Evolutionary conservation across 2,113 vertebrate species (phyloP).

Genomic region (Maccullochella peelii): DNA sequence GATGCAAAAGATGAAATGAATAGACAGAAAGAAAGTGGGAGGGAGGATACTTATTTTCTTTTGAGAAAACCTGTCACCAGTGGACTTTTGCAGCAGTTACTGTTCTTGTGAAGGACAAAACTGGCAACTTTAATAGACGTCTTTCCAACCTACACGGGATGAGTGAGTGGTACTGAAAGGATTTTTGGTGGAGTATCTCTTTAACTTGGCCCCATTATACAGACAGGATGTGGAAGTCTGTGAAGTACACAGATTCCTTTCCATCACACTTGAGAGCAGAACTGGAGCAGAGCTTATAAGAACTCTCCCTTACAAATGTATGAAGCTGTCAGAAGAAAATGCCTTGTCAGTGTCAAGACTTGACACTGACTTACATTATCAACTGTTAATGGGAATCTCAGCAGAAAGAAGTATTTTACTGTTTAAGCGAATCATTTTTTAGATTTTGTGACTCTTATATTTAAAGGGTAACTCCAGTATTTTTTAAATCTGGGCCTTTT

Average conservation of each 20-base stretch:
- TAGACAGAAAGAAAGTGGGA: background rate
- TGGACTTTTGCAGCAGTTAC: background rate
- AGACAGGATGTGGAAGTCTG: background rate
- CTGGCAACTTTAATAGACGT: background rate
- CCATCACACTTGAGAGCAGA: background rate
- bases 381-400: background rate
- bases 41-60: background rate
- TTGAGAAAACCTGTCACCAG: background rate
- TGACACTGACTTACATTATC: background rate
- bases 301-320: background rate
- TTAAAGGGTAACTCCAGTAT: no score
- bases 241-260: slow-evolving; percentile 5
- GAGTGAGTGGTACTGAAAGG: background rate
- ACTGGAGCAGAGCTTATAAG: background rate
- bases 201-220: background rate
- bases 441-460: background rate
- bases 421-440: background rate
- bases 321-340: background rate
- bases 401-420: background rate
- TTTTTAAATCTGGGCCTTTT: no score
- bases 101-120: slow-evolving; percentile 16
- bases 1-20: background rate
- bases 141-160: background rate
- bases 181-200: background rate
- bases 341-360: no score